Evolutionary conservation across 2,797 vertebrate genomes (phyloP), one percentile per base, ranked within the genome.

Genomic region (Manis crassicaudata): DNA sequence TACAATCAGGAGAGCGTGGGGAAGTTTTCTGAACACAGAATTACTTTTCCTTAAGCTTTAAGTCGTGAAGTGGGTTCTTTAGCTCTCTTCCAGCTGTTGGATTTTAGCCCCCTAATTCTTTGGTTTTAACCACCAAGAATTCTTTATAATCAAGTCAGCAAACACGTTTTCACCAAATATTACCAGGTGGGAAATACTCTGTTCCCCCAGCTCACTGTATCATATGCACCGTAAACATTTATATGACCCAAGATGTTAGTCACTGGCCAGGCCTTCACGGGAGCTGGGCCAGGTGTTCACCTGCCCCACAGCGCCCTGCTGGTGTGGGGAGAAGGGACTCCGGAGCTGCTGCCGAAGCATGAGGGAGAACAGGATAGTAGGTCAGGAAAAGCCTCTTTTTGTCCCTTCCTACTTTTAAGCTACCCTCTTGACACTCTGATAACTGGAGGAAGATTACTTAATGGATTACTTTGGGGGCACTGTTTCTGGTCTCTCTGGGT

Each of bases 21-120:
- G 87, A 87, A n/a, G 81, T 83, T 80, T 89, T 84, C 82, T 72
- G 81, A 76, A 70, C 50, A 50, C 67, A 75, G 62, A 65, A 29
- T 84, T 67, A 63, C 10, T 73, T 40, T 80, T 68, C 65, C 81
- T 88, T 72, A 84, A 72, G 40, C 73, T n/a, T 40, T 54, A 29
- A 54, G 14, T 75, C 18, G 32, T 52, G 77, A 88, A 56, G 40
- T 54, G 68, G 25, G 27, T 86, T 16, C 87, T 62, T 37, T 16
- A 14, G 18, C 79, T 20, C 37, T 46, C 29, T 46, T 52, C 62
- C 76, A 50, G 86, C 81, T 67, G 60, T 35, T 37, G 20, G 72
- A 80, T 79, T 88, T 67, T 76, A 76, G 77, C 63, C 50, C 35
- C 58, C 72, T 40, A 21, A 70, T 62, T 91, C 65, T 63, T 52